Base-by-base conservation (phyloP, 2,888 invertebrate species). In the Hydraecia micacea region DNA sequence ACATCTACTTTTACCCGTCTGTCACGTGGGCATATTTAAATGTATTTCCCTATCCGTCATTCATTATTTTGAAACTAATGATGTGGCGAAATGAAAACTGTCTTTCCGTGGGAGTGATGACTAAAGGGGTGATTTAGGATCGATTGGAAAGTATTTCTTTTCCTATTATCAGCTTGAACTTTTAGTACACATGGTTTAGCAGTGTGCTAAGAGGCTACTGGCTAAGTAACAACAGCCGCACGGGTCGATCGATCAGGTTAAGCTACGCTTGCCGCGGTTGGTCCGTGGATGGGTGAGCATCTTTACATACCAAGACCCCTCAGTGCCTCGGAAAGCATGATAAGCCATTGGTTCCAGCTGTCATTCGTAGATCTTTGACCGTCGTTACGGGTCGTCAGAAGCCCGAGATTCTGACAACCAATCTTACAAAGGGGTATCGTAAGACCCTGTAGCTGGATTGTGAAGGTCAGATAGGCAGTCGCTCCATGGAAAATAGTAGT, bases 21-120 rank as follows among this genome's bases (percentile, higher is more conserved):
- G 72, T 84, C 85, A 87, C 80, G 85, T 80, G 76, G 62, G 18
- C 46, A 66, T 58, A 63, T 63, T 32, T n/a, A 15, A 55, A 77
- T 79, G 52, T 69, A 77, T 85, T 85, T 85, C 80, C 85, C 66
- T 73, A 65, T 77, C 67, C 49, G 73, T 84, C 87, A 80, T 69
- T 46, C 8, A 72, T 77, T 75, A 77, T 75, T 85, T 77, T 66
- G 18, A 70, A 70, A 80, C 70, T 69, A 67, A 65, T 70, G 72
- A 84, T 15, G 63, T 36, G 46, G 15, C n/a, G 60, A 81, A 36
- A 65, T 52, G 25, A 39, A 83, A 13, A 78, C 55, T 39, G 9
- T 60, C 2, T 58, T 42, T 15, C 18, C 11, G 70, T 67, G 28
- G 32, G 60, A 36, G 46, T n/a, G 36, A 62, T 81, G 55, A 81